A percentile compares a stretch with the other conserved stretches of the same genome.
These are phyloP conservation scores for Lepus americanus DNA, from an alignment of 2,113 vertebrate species.

Conservation along the genomic window DNA sequence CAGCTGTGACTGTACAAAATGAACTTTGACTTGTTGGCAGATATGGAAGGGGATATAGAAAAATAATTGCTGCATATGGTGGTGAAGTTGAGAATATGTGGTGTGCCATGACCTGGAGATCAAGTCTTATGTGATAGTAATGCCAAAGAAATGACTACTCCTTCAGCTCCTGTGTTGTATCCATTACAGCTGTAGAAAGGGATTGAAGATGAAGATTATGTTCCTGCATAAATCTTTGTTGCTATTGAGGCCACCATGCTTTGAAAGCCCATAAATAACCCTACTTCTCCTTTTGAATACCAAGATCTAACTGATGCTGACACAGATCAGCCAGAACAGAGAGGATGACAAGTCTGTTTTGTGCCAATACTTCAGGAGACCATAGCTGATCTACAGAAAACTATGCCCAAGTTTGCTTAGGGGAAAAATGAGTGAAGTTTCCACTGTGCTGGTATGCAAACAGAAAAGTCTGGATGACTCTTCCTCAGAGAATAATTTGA, in stretches of 20 bases:
- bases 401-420: conserved; percentile 33
- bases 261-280: conserved; percentile 51
- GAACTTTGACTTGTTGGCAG: conserved; percentile 26
- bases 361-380: conserved; percentile 43
- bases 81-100: not conserved
- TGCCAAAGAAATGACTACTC: not conserved
- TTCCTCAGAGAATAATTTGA: conserved; percentile 29
- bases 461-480: conserved; percentile 32
- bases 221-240: not conserved
- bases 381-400: conserved; percentile 34
- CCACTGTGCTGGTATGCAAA: not conserved
- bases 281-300: conserved; percentile 38
- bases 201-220: not conserved
- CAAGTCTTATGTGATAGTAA: not conserved
- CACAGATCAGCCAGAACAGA: conserved; percentile 24
- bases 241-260: not conserved
- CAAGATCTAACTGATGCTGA: conserved; percentile 22
- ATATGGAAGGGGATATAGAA: not conserved
- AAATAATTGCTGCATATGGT: not conserved
- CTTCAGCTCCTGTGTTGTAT: not conserved
- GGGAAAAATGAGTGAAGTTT: conserved; percentile 45
- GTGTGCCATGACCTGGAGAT: not conserved
- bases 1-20: not conserved
- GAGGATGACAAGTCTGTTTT: conserved; percentile 41
- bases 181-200: not conserved